Base-by-base conservation (phyloP, 2,113 vertebrate species). In the Phoxinus phoxinus region DNA sequence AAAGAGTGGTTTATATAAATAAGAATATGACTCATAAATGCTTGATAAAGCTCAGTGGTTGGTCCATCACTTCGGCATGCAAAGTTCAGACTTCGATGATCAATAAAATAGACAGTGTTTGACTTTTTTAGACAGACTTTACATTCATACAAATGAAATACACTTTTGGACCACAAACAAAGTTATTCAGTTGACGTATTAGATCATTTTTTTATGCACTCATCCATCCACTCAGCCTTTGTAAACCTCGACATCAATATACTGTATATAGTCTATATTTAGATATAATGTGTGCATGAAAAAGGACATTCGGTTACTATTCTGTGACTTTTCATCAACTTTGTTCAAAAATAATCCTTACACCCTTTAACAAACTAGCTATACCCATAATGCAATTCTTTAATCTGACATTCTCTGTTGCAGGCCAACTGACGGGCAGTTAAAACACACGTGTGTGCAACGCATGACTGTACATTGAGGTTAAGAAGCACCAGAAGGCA, bases 401-500 rank as follows among this genome's bases (percentile, higher is more conserved):
- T 13, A 61, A 25, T 27, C 25, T 53, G 74, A 56, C 74, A 77
- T 76, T 76, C 74, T 56, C 27, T 5, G 63, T 58, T 19, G 30
- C 30, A 35, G 48, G 67, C 30, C 11, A 23, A 73, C 37, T 46
- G 71, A 46, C 9, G 4, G 72, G 44, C 44, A 48, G 27, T 48
- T 44, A 46, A 27, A 74, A 85, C 21, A 41, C 37, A 48, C 56
- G 30, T 48, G 63, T 21, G 46, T 46, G 79, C 53, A 61, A 67
- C 19, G 53, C 73, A 80, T 58, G 56, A 86, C 37, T 41, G 37
- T 8, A 69, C 81, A 79, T 72, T 63, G 51, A 46, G 83, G 69
- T 48, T 67, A 82, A 56, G 85, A 74, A 83, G 90, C 89, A 92
- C 35, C 89, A 91, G 87, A 94, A 94, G 93, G 92, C 93, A 95